These are phyloP conservation scores for Gymnocypris eckloni DNA, from an alignment of 2,797 vertebrate species.

Conservation along the genomic window DNA sequence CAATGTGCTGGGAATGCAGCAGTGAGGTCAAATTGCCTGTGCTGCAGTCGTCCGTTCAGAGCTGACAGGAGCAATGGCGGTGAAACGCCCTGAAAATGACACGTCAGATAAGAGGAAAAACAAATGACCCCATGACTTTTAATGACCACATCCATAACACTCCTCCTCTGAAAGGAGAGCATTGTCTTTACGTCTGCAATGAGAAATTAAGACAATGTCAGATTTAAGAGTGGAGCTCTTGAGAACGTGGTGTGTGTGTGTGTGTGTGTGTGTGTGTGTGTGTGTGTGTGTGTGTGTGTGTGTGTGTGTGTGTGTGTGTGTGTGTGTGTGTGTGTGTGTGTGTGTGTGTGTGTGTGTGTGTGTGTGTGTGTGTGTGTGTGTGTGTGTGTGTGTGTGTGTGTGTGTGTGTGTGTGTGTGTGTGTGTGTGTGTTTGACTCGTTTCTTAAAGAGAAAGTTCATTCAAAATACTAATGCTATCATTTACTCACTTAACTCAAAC, in stretches of 20 bases:
- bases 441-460: not conserved
- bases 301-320: not conserved
- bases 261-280: not conserved
- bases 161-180: conserved; percentile 19
- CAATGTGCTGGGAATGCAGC: conserved; percentile 33
- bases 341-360: not conserved
- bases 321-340: not conserved
- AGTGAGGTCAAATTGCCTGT: not conserved
- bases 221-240: not conserved
- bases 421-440: not conserved
- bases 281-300: not conserved
- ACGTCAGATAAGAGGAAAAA: conserved; percentile 1
- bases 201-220: conserved; percentile 12
- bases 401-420: not conserved
- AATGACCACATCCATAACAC: conserved; percentile 20
- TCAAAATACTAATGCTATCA: not conserved
- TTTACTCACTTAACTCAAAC: not conserved
- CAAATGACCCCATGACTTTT: conserved; percentile 11
- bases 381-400: not conserved
- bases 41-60: conserved; percentile 1
- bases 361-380: too few relatives aligned
- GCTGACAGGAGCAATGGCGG: not conserved
- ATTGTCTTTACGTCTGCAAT: conserved; percentile 9
- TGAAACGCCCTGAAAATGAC: conserved; percentile 15
- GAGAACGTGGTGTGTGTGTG: not conserved